Conservation (phyloP, 2,113 vertebrate genomes). For the Podarcis cretensis region DNA sequence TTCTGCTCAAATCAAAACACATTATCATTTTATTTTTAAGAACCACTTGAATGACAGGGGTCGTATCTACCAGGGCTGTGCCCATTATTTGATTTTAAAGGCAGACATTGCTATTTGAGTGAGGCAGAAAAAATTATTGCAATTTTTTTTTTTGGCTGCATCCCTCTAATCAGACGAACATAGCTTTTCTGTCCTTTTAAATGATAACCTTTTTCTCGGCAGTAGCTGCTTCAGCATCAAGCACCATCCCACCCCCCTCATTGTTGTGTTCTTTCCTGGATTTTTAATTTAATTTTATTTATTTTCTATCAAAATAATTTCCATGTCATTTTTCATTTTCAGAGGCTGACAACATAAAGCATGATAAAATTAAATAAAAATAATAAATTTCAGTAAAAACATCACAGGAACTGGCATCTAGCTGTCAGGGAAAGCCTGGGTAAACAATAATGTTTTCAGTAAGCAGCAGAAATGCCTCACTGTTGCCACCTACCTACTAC, state of each 20-base stretch:
- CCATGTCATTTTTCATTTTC: too few relatives aligned
- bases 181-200: not conserved
- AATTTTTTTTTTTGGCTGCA: not conserved
- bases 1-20: not conserved
- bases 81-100: not conserved
- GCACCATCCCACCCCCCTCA: not conserved
- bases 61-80: not conserved
- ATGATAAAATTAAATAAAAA: too few relatives aligned
- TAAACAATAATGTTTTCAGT: too few relatives aligned
- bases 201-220: not conserved
- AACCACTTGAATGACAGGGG: conserved; percentile 22
- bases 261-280: not conserved
- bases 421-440: too few relatives aligned
- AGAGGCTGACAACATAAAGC: too few relatives aligned
- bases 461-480: too few relatives aligned
- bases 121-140: not conserved
- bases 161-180: too few relatives aligned
- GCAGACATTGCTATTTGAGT: not conserved
- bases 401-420: too few relatives aligned
- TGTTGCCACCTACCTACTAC: too few relatives aligned
- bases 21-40: conserved; percentile 36
- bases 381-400: too few relatives aligned
- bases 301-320: too few relatives aligned
- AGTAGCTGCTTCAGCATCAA: not conserved
- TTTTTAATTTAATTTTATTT: too few relatives aligned